phyloP scores from a whole-genome alignment of 2,113 vertebrate species.

The Phycodurus eques region DNA sequence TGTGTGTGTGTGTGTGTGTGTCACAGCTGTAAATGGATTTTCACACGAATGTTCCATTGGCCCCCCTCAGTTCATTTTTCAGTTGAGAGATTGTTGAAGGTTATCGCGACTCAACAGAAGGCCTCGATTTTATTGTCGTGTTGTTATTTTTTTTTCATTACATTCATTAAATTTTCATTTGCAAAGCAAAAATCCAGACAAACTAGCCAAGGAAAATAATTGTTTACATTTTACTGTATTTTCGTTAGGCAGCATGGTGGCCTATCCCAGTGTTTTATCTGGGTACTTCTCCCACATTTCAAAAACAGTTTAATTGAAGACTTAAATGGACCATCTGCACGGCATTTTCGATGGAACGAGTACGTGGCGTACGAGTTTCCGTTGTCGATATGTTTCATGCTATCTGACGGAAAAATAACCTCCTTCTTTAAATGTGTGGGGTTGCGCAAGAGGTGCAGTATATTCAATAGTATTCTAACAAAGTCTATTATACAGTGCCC shows the following conservation, averaged over 20 bases:
- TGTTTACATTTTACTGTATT: neutral
- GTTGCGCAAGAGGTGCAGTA: no score
- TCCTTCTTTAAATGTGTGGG: no score
- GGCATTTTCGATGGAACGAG: no score
- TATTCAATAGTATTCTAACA: no score
- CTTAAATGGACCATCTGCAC: no score
- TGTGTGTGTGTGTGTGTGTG: neutral
- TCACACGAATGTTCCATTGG: slow-evolving; percentile 6
- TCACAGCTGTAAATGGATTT: slow-evolving; percentile 33
- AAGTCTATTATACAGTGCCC: no score
- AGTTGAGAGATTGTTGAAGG: slow-evolving; percentile 18
- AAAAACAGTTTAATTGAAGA: neutral
- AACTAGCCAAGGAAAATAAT: neutral
- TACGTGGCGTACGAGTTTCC: no score
- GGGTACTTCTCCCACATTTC: neutral
- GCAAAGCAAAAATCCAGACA: neutral
- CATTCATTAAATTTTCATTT: neutral
- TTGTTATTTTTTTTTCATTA: neutral
- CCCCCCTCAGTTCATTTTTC: neutral
- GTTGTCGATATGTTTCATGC: no score
- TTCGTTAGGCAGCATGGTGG: neutral
- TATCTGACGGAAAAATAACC: no score
- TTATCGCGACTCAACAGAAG: neutral
- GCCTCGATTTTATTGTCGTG: neutral
- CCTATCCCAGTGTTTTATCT: neutral